Evolutionary conservation across 2,113 vertebrate genomes (phyloP).

Genomic region (Sceloporus tristichus): DNA sequence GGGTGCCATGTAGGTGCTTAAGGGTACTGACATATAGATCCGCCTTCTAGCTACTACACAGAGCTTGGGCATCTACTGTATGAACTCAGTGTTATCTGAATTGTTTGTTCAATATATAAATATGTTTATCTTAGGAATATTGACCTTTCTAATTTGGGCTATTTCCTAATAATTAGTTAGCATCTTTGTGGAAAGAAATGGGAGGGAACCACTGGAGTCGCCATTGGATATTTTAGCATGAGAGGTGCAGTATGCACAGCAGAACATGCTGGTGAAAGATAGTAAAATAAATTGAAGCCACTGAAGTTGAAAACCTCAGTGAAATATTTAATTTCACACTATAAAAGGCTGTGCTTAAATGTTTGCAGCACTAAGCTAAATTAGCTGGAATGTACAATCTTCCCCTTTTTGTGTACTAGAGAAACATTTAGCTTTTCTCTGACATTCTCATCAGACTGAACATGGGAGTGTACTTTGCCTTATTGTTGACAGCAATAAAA

Average conservation of each 20-base stretch:
- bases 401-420: not conserved
- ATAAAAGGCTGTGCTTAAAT: not conserved
- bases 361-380: not conserved
- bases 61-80: no score
- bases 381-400: not conserved
- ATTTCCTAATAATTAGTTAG: not conserved
- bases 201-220: not conserved
- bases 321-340: slow-evolving; percentile 3
- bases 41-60: no score
- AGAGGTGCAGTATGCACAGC: not conserved
- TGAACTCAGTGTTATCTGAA: not conserved
- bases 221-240: not conserved
- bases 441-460: not conserved
- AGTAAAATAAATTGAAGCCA: slow-evolving; percentile 31
- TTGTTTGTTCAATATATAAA: not conserved
- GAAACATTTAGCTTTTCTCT: not conserved
- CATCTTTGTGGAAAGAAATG: not conserved
- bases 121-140: not conserved
- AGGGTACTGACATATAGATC: not conserved
- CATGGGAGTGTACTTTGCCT: not conserved
- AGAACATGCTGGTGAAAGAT: not conserved
- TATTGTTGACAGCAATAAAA: not conserved
- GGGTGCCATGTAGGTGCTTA: not conserved
- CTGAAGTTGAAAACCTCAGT: not conserved
- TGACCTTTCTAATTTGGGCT: not conserved